These are phyloP conservation scores for Hippocampus zosterae DNA, from an alignment of 2,113 vertebrate genomes.

Conservation along the genomic window DNA sequence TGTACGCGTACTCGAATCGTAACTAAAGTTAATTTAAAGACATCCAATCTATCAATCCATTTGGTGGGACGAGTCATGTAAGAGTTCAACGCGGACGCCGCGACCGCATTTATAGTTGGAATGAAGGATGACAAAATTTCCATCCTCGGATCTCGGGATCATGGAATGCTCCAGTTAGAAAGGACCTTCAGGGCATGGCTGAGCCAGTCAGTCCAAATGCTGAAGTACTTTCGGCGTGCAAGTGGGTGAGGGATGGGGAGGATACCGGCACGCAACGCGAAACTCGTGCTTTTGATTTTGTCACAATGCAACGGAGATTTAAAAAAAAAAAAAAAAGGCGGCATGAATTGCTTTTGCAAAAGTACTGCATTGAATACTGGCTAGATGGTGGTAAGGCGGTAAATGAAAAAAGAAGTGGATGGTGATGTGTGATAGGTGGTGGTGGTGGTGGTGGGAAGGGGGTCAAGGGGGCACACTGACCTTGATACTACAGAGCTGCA, in stretches of 20 bases:
- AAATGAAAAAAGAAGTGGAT: constrained; percentile 12
- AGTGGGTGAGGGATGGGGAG: background rate
- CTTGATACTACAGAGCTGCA: constrained; percentile 99
- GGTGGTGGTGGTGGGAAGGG: background rate
- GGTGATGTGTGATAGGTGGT: background rate
- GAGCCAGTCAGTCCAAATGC: constrained; percentile 17
- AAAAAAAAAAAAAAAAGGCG: background rate
- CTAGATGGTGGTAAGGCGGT: constrained; percentile 11
- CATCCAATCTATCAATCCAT: background rate
- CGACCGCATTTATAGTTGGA: constrained; percentile 8
- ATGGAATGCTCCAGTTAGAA: constrained; percentile 42
- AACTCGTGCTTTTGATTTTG: background rate
- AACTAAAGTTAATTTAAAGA: background rate
- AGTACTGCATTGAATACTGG: background rate
- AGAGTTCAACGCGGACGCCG: background rate
- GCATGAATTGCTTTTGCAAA: background rate
- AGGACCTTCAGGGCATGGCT: constrained; percentile 25
- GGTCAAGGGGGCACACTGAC: constrained; percentile 82
- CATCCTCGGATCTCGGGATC: constrained; percentile 21
- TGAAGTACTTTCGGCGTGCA: constrained; percentile 5
- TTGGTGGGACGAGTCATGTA: background rate
- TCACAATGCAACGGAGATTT: background rate
- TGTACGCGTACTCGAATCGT: too few relatives aligned
- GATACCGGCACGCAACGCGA: background rate
- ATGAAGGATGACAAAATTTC: background rate